These are phyloP conservation scores for Kryptopterus vitreolus DNA, from an alignment of 2,797 vertebrate genomes.

Conservation along the genomic window DNA sequence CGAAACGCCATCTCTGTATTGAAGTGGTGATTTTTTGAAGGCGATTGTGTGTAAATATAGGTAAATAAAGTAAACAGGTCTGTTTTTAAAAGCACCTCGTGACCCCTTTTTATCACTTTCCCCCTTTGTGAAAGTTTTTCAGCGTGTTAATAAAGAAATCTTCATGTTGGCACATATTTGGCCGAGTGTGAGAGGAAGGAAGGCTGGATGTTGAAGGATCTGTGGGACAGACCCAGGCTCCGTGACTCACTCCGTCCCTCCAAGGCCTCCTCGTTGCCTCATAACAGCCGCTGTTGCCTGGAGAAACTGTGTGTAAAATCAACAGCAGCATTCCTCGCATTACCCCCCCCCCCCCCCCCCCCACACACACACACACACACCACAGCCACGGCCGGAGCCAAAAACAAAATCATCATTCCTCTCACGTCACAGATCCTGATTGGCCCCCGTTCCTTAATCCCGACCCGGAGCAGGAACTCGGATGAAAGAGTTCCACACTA, in stretches of 20 bases:
- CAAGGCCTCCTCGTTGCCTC: slow-evolving; percentile 42
- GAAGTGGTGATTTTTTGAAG: no score
- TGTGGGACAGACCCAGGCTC: slow-evolving; percentile 20
- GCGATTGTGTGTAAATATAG: no score
- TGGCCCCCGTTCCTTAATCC: slow-evolving; percentile 52
- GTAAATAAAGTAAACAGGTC: no score
- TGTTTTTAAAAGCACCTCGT: no score
- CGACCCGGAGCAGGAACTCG: slow-evolving; percentile 33
- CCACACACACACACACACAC: no score
- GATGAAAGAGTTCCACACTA: slow-evolving; percentile 39
- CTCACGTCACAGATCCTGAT: slow-evolving; percentile 43
- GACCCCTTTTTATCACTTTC: no score
- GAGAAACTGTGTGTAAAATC: slow-evolving; percentile 43
- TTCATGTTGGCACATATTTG: slow-evolving; percentile 18
- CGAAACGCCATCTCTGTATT: no score
- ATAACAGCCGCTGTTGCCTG: slow-evolving; percentile 53
- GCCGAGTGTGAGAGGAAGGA: background rate
- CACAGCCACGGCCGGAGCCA: slow-evolving; percentile 48
- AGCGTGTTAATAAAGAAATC: slow-evolving; percentile 26
- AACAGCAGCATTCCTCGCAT: slow-evolving; percentile 29
- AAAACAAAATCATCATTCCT: slow-evolving; percentile 29
- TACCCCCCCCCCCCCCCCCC: slow-evolving; percentile 65
- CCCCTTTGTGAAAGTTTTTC: no score
- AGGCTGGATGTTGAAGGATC: slow-evolving; percentile 22
- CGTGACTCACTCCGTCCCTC: slow-evolving; percentile 42